These are phyloP conservation scores for Osedax fenrisi DNA, from an alignment of 2,888 invertebrate genomes.

Conservation along the genomic window DNA sequence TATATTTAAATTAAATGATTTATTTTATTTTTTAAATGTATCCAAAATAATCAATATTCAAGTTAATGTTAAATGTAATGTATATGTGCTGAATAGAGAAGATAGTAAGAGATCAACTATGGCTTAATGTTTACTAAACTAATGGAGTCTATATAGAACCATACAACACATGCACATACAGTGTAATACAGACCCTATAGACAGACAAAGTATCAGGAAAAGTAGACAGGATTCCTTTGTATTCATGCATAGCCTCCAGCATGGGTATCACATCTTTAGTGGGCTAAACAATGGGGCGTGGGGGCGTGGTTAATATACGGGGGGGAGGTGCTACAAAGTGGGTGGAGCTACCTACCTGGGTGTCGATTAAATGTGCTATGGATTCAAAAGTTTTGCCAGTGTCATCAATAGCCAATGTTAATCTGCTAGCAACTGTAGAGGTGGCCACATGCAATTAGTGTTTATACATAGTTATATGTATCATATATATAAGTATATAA, in stretches of 20 bases:
- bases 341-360: conserved; percentile 59
- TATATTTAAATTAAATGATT: no score
- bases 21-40: no score
- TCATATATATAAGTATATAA: no score
- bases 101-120: no score
- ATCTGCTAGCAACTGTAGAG: conserved; percentile 37
- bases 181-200: conserved; percentile 61
- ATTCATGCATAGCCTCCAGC: conserved; percentile 78
- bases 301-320: background rate
- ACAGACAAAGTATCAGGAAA: conserved; percentile 76
- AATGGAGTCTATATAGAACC: no score
- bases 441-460: no score
- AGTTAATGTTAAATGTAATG: no score
- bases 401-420: conserved; percentile 69
- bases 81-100: no score
- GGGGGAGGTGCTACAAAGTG: background rate
- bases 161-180: no score
- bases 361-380: conserved; percentile 76
- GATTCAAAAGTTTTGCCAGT: conserved; percentile 79
- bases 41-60: no score
- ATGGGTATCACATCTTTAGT: conserved; percentile 62
- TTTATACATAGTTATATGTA: no score
- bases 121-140: no score
- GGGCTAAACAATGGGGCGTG: conserved; percentile 38
- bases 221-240: conserved; percentile 76